Base-by-base conservation (phyloP, 2,797 vertebrate genomes). In the Anolis apletophallus region DNA sequence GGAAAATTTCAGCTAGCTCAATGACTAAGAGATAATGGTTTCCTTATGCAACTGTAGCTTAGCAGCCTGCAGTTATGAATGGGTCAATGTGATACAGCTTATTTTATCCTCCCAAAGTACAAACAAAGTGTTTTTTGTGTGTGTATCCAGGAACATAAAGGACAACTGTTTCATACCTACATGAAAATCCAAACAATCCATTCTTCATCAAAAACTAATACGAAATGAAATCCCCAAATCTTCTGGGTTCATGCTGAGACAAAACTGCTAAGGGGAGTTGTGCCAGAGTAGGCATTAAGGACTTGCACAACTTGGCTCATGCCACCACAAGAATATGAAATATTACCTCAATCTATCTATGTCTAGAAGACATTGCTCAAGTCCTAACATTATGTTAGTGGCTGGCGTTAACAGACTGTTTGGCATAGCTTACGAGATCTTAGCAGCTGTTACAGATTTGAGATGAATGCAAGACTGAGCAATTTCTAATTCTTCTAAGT, bases 81-180 rank as follows among this genome's bases (percentile, higher is more conserved):
- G 91, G 85, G 91, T 95, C 95, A 94, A 95, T 94, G 87, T 91
- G 92, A 96, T 92, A 93, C 61, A 92, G 91, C 87, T 90, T 81
- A 46, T 46, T 46, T 46, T 92, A 91, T 89, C 94, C 93, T 85
- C 93, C 92, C 29, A 68, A 93, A 90, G 75, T 88, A 91, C 85
- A 94, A 95, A 93, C 93, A 94, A 95, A 55, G 78, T 52, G 94
- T 94, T 96, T 95, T 93, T 90, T 69, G 91, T 93, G 95, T 95
- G 94, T 94, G 86, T 93, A 92, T 92, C 88, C 86, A 95, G 91
- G 86, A 52, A 90, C 88, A 88, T 54, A 95, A 85, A 94, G 86
- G 89, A 81, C 90, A 90, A 93, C 90, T 94, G 88, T 92, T 95
- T 94, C 89, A 93, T 87, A 92, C 94, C 92, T 91, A 93, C 80